Evolutionary conservation across 2,888 invertebrate genomes (phyloP), one percentile per base, ranked within the genome.

Genomic region (Molorchus minor): DNA sequence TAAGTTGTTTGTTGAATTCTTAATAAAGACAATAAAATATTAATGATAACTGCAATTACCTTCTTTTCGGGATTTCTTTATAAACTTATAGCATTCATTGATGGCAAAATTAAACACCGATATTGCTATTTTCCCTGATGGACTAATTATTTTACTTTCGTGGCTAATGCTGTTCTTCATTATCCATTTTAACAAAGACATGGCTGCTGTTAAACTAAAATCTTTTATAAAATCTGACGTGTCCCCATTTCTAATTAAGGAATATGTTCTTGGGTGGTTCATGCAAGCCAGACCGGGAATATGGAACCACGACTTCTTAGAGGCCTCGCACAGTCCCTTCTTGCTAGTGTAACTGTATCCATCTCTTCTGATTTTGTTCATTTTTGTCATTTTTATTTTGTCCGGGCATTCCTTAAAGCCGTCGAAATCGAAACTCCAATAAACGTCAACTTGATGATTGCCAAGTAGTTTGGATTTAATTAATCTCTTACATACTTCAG

Each of bases 201-300:
- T 86, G 65, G 93, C 92, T 2, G 93, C 90, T 1, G 93, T 93
- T 51, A 89, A 82, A 74, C 89, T 87, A 75, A 88, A 96, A 77
- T 95, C 94, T 66, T 85, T 85, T 54, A 85, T 76, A 73, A 90
- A 90, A 17, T 83, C 84, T 52, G 84, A 83, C 38, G 83, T 77
- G 67, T 88, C 88, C 16, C 84, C 83, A 33, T 76, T 76, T 67
- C 87, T 84, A 41, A 80, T 82, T 46, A 88, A 83, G 68, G 85
- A 84, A 74, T 90, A 92, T 51, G 90, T 88, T 2, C 93, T 85
- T 0, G 94, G 94, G 73, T 86, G 88, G 54, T 86, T 85, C 33
- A 90, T 86, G 69, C 86, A 85, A 0, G 90, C 84, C 40, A 88
- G 81, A 8, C 83, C 81, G 3, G 84, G 83, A 51, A 84, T 86